Evolutionary conservation across 1,140 invertebrate genomes (phyloP).

Genomic region (Wasmannia auropunctata): DNA sequence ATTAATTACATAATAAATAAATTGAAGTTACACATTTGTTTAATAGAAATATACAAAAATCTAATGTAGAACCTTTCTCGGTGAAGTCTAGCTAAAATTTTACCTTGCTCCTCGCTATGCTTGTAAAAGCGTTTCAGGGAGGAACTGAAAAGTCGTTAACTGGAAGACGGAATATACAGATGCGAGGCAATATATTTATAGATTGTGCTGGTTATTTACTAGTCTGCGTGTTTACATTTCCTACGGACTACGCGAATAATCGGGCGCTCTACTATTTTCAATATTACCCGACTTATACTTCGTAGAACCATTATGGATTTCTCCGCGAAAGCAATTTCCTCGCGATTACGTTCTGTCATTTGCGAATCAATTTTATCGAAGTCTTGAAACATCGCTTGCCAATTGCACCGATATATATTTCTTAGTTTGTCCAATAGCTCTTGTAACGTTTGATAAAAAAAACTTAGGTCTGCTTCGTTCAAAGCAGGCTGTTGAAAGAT

Average conservation of each 20-base stretch:
- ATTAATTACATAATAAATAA: background rate
- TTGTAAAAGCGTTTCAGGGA: conserved; percentile 24
- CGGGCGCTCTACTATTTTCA: conserved; percentile 17
- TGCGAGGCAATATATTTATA: conserved; percentile 29
- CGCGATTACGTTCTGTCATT: background rate
- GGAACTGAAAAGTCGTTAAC: conserved; percentile 48
- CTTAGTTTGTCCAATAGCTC: background rate
- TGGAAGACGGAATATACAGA: conserved; percentile 33
- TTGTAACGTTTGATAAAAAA: background rate
- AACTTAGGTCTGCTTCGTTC: background rate
- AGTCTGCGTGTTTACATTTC: conserved; percentile 40
- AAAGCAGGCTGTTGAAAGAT: background rate
- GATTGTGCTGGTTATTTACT: conserved; percentile 24
- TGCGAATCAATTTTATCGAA: conserved; percentile 5
- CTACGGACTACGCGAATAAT: conserved; percentile 28
- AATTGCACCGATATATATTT: background rate
- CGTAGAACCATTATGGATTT: conserved; percentile 5
- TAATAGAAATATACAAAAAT: background rate
- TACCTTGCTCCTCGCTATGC: background rate
- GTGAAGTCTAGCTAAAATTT: conserved; percentile 2
- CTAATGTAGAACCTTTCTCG: background rate
- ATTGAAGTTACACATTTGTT: background rate
- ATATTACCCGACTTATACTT: conserved; percentile 1
- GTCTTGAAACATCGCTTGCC: background rate
- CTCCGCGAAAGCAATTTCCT: conserved; percentile 6